Evolutionary conservation across 2,797 vertebrate species (phyloP).

Genomic region (Okamejei kenojei): DNA sequence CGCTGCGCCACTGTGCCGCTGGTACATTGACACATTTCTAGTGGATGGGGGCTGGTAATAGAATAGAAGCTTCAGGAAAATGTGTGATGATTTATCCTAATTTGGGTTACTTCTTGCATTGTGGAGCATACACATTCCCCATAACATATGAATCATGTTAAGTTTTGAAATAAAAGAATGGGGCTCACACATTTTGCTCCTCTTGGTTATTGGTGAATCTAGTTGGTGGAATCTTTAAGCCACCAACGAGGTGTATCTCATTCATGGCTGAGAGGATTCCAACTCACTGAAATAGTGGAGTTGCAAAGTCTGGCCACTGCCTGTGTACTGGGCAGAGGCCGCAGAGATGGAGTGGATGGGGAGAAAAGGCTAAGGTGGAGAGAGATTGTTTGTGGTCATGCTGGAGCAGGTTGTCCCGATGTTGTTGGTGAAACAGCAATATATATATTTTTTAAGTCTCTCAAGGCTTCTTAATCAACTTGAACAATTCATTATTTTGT

Average conservation of each 20-base stretch:
- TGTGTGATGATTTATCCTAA: background rate
- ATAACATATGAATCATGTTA: background rate
- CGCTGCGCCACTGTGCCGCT: too few species aligned
- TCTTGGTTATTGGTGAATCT: background rate
- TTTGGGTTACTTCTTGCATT: background rate
- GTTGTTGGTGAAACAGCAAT: background rate
- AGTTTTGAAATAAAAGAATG: background rate
- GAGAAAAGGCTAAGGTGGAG: too few species aligned
- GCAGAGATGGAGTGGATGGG: too few species aligned
- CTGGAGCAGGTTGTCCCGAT: background rate
- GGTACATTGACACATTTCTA: background rate
- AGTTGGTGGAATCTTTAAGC: background rate
- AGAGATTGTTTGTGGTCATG: background rate
- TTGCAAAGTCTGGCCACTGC: background rate
- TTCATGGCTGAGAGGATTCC: background rate
- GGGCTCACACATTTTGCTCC: background rate
- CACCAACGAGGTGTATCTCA: background rate
- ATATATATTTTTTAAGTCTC: background rate
- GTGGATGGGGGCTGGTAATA: background rate
- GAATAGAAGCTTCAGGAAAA: background rate
- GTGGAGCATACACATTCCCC: background rate
- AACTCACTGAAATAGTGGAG: background rate
- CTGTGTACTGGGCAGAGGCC: background rate
- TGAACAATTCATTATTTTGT: background rate
- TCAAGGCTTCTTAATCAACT: background rate